Evolutionary conservation across 2,113 vertebrate genomes (phyloP).

Genomic region (Capreolus pygargus): DNA sequence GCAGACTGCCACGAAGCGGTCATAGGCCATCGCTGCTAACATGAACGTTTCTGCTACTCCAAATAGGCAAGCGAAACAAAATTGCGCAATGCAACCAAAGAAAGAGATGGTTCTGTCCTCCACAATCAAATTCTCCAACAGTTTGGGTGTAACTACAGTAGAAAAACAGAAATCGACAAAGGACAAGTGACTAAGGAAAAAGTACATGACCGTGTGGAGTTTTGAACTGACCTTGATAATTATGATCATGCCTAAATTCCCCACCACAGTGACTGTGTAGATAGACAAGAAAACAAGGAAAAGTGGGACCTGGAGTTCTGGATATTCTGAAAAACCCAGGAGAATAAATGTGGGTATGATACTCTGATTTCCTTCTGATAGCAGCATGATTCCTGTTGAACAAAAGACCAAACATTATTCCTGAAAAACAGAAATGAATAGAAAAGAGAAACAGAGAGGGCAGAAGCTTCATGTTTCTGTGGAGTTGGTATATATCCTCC

Average conservation of each 20-base stretch:
- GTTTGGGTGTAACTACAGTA: neutral
- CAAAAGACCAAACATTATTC: neutral
- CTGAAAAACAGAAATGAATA: neutral
- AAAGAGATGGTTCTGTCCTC: slow-evolving; percentile 38
- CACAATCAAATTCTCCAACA: neutral
- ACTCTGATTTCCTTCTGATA: neutral
- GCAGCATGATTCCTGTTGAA: neutral
- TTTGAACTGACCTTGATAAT: neutral
- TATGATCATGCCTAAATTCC: neutral
- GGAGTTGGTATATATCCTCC: neutral
- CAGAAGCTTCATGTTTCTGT: neutral
- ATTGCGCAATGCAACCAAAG: neutral
- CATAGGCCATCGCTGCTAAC: slow-evolving; percentile 60
- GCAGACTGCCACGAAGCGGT: slow-evolving; percentile 31
- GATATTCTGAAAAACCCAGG: slow-evolving; percentile 32
- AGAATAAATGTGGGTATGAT: neutral
- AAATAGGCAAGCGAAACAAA: slow-evolving; percentile 47
- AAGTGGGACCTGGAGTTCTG: neutral
- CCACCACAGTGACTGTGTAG: neutral
- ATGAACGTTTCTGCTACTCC: slow-evolving; percentile 40
- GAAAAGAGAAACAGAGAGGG: neutral
- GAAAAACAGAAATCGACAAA: slow-evolving; percentile 50
- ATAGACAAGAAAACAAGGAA: neutral
- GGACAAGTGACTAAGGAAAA: slow-evolving; percentile 51
- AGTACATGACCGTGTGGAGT: neutral